These are phyloP conservation scores for Sander vitreus DNA, from an alignment of 2,113 vertebrate species.

Conservation along the genomic window DNA sequence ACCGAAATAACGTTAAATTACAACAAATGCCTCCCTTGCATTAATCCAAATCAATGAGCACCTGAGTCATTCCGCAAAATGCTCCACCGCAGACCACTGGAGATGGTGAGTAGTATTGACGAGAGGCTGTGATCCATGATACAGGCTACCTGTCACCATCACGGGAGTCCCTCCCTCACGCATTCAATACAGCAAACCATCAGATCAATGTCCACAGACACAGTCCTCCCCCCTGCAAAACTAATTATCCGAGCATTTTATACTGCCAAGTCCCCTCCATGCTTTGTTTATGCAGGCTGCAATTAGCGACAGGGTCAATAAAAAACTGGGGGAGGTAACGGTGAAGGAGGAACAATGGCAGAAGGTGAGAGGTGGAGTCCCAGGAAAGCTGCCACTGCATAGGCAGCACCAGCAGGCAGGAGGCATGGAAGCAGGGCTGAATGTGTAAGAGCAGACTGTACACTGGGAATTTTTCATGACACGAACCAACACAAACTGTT, in stretches of 20 bases:
- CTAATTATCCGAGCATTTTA: conserved; percentile 85
- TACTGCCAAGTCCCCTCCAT: conserved; percentile 64
- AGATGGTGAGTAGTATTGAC: conserved; percentile 73
- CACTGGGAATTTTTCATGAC: conserved; percentile 24
- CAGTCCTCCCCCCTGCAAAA: conserved; percentile 74
- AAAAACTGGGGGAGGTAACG: conserved; percentile 82
- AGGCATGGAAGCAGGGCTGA: conserved; percentile 6
- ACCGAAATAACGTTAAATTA: conserved; percentile 51
- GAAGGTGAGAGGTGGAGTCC: conserved; percentile 55
- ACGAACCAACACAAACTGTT: conserved; percentile 31
- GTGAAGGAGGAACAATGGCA: conserved; percentile 67
- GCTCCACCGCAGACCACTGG: conserved; percentile 56
- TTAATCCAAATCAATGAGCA: conserved; percentile 74
- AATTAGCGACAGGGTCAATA: conserved; percentile 91
- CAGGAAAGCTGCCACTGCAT: conserved; percentile 32
- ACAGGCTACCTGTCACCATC: conserved; percentile 80
- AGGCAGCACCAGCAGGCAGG: conserved; percentile 5
- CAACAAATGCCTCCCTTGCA: conserved; percentile 63
- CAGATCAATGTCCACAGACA: conserved; percentile 80
- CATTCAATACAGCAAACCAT: conserved; percentile 75
- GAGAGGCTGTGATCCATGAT: conserved; percentile 78
- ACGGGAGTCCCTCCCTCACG: conserved; percentile 58
- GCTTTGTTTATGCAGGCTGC: conserved; percentile 85
- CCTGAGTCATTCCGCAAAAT: conserved; percentile 66
- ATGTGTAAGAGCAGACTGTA: conserved; percentile 24